A percentile compares a stretch with the other conserved stretches of the same genome.
These are phyloP conservation scores for Drosophila cardini DNA, from an alignment of 1,140 invertebrate species.

Conservation along the genomic window DNA sequence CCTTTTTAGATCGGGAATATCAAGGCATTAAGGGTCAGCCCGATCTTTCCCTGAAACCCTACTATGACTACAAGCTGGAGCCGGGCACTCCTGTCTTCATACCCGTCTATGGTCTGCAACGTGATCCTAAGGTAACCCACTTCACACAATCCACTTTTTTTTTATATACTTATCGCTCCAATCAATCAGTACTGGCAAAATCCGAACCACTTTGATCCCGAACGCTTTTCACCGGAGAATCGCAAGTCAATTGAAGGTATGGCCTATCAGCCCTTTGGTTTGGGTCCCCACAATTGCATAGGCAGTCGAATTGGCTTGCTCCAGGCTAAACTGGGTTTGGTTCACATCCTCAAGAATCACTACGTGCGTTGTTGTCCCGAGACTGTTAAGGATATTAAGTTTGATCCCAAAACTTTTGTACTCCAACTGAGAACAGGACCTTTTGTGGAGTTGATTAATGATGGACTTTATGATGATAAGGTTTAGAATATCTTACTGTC, in stretches of 20 bases:
- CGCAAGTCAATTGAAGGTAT: constrained; percentile 86
- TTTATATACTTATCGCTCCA: neutral
- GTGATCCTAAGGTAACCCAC: constrained; percentile 48
- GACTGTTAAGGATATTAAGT: constrained; percentile 40
- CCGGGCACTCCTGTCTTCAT: constrained; percentile 64
- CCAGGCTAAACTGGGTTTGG: constrained; percentile 62
- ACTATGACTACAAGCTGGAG: constrained; percentile 54
- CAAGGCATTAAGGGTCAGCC: constrained; percentile 30
- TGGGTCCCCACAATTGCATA: constrained; percentile 91
- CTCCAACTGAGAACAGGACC: too few relatives aligned
- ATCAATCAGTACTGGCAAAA: constrained; percentile 87
- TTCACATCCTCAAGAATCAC: constrained; percentile 65
- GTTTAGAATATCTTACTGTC: too few relatives aligned
- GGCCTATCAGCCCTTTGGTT: constrained; percentile 88
- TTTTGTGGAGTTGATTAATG: too few relatives aligned
- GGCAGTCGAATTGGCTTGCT: constrained; percentile 85
- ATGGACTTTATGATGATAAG: too few relatives aligned
- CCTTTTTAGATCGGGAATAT: constrained; percentile 65
- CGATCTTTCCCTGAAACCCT: constrained; percentile 52
- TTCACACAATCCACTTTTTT: neutral
- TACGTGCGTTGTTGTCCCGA: constrained; percentile 45
- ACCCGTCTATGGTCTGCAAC: constrained; percentile 60
- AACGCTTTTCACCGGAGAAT: constrained; percentile 86
- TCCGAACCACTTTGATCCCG: constrained; percentile 88
- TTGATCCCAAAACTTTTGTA: neutral